Evolutionary conservation across 2,888 invertebrate genomes (phyloP), one percentile per base, ranked within the genome.

Genomic region (Nysson spinosus): DNA sequence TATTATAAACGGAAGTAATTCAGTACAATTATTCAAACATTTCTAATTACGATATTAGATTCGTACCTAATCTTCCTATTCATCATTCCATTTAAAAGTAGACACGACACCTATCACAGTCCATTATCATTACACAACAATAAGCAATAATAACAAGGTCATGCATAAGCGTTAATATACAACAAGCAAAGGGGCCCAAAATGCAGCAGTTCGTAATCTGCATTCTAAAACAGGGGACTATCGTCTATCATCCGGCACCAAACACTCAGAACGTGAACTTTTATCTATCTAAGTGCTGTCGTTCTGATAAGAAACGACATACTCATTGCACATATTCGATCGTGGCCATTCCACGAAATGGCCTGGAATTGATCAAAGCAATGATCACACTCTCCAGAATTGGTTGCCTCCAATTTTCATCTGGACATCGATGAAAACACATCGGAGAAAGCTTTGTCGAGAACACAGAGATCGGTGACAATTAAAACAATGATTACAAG

Each of bases 321-420:
- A 14, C 4, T 34, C 46, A 12, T n/a, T n/a, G n/a, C n/a, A n/a
- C n/a, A 30, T 22, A 9, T 12, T 17, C 17, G 24, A 34, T 47
- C 42, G 40, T 28, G 55, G 54, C 42, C 52, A 49, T 52, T 42
- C 32, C 16, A 11, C 49, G n/a, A 22, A 30, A 66, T 22, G 34
- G 60, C 56, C 34, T 30, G 47, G n/a, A n/a, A n/a, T 50, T 49
- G 43, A 46, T 52, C 39, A 43, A 4, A 47, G 17, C 49, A 42
- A 28, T 46, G 39, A 7, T 52, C 4, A 55, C 20, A 79, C 65
- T 66, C 71, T 79, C 79, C 79, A 75, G 75, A 81, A 77, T 77
- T 68, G 77, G 72, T 67, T 71, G 65, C 68, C 68, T 72, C 70
- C 71, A 71, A 79, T 77, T 74, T 74, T 74, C 20, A 55, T 74